Evolutionary conservation across 2,797 vertebrate species (phyloP).

Genomic region (Eulemur rubriventer): DNA sequence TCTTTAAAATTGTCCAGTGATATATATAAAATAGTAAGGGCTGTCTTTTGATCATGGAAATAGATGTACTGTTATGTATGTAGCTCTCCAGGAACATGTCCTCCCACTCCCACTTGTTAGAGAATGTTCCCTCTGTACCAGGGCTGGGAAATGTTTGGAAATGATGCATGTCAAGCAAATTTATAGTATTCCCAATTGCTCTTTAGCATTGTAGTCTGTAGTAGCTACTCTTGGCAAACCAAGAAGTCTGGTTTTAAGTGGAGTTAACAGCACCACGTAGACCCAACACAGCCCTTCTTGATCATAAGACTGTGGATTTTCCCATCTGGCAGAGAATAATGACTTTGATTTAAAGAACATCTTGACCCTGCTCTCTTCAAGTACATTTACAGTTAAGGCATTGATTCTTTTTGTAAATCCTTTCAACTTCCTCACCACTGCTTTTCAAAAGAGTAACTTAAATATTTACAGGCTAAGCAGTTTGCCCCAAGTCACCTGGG

Average conservation of each 20-base stretch:
- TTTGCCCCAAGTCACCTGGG: not conserved
- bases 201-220: constrained; percentile 49
- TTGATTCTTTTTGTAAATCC: constrained; percentile 37
- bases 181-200: constrained; percentile 38
- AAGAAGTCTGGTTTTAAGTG: constrained; percentile 45
- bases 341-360: constrained; percentile 40
- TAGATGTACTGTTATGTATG: not conserved
- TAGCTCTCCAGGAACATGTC: constrained; percentile 6
- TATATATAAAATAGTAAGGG: constrained; percentile 44
- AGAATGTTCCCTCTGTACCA: not conserved
- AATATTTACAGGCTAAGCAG: constrained; percentile 10
- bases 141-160: constrained; percentile 53
- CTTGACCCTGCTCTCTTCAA: constrained; percentile 32
- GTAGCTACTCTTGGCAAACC: constrained; percentile 57
- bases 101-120: not conserved
- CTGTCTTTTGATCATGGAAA: constrained; percentile 30
- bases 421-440: constrained; percentile 27
- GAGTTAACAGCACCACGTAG: constrained; percentile 21
- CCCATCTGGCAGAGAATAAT: constrained; percentile 46
- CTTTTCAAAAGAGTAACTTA: constrained; percentile 28
- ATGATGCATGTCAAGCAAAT: constrained; percentile 1
- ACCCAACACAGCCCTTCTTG: not conserved
- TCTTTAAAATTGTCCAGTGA: constrained; percentile 46
- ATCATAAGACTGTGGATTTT: not conserved
- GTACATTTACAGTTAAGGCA: constrained; percentile 15